phyloP scores from a whole-genome alignment of 2,797 vertebrate genomes.

The Microctenopoma stevenorrisi region DNA sequence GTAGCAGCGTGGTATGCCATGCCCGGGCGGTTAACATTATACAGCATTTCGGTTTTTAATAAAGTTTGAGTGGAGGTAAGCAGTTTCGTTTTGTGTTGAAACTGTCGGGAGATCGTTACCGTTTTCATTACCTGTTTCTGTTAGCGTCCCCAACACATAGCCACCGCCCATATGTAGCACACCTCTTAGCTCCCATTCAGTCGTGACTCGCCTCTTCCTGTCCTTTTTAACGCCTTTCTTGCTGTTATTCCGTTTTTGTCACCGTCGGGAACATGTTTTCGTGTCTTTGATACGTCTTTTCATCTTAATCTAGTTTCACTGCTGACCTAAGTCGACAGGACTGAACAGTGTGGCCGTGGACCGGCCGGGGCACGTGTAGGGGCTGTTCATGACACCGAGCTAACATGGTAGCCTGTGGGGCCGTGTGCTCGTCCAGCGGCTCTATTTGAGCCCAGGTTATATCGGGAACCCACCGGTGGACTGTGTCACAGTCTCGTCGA shows the following conservation, averaged over 20 bases:
- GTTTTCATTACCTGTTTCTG: background rate
- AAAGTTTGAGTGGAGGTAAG: fast-evolving
- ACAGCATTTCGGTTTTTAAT: fast-evolving
- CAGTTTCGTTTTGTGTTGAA: fast-evolving
- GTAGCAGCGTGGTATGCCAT: background rate
- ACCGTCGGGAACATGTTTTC: fast-evolving
- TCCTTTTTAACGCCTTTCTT: background rate
- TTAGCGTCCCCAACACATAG: slow-evolving; percentile 28
- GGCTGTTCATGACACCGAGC: slow-evolving; percentile 14
- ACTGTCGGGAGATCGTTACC: fast-evolving
- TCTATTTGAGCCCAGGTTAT: slow-evolving; percentile 12
- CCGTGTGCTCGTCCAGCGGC: slow-evolving; percentile 35
- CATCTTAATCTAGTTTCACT: fast-evolving
- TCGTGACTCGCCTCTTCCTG: slow-evolving; percentile 45
- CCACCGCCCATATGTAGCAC: slow-evolving; percentile 36
- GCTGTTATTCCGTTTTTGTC: fast-evolving
- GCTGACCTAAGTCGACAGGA: background rate
- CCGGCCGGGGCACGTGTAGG: slow-evolving; percentile 63
- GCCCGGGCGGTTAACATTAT: fast-evolving
- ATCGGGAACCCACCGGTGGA: background rate
- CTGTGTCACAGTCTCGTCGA: background rate
- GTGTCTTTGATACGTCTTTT: fast-evolving
- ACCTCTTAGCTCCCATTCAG: slow-evolving; percentile 16
- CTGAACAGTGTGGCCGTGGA: no score
- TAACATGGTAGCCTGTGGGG: background rate